A percentile compares a stretch with the other conserved stretches of the same genome.
Evolutionary conservation across 1,140 invertebrate species (phyloP).

Genomic region (Manduca sexta): DNA sequence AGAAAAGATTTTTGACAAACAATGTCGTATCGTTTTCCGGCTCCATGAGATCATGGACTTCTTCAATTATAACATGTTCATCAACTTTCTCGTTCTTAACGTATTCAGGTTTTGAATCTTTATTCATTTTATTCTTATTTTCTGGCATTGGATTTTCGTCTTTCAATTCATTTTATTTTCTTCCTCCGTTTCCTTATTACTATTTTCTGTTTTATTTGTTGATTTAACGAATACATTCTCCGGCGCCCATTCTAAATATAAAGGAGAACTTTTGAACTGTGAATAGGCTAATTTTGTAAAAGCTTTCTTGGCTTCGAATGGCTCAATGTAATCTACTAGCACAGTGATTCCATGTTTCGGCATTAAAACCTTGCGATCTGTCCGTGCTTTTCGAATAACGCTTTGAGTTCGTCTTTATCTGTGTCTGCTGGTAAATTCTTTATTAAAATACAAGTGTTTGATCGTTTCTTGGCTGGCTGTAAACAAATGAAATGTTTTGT

Average conservation of each 20-base stretch:
- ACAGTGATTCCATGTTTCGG: constrained; percentile 93
- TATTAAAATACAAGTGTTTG: constrained; percentile 93
- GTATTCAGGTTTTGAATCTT: neutral
- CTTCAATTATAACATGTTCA: constrained; percentile 55
- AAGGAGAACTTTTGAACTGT: constrained; percentile 89
- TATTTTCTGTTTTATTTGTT: no score
- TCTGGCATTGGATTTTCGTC: no score
- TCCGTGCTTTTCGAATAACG: constrained; percentile 86
- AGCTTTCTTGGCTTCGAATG: constrained; percentile 92
- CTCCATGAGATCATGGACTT: constrained; percentile 44
- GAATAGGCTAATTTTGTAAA: constrained; percentile 94
- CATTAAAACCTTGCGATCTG: constrained; percentile 87
- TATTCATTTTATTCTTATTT: constrained; percentile 15
- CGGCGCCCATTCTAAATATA: constrained; percentile 99
- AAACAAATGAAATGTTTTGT: constrained; percentile 12
- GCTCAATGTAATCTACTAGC: constrained; percentile 93
- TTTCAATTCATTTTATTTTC: constrained; percentile 1
- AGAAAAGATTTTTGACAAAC: constrained; percentile 98
- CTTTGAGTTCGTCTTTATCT: constrained; percentile 79
- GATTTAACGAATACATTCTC: constrained; percentile 80
- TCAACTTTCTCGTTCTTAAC: constrained; percentile 25
- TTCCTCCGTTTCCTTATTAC: neutral
- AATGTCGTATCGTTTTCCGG: constrained; percentile 88
- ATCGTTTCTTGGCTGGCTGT: constrained; percentile 79
- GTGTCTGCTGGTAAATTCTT: constrained; percentile 96